Evolutionary conservation across 35 echinoderm and acorn worm species (phyloP).

Genomic region (Patiria miniata): DNA sequence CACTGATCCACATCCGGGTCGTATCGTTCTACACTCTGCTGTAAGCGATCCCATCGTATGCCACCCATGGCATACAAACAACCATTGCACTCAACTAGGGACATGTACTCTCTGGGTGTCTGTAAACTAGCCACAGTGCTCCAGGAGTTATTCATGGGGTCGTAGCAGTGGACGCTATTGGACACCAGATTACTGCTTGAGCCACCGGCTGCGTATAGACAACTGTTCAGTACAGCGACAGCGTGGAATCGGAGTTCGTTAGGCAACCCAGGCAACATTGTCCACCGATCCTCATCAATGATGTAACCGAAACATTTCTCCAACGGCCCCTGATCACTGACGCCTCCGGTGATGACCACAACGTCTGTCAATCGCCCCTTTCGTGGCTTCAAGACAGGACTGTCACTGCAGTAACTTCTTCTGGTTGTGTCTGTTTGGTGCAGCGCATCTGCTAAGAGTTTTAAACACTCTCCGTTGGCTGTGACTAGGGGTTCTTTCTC

Average conservation of each 20-base stretch:
- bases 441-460: constrained; percentile 78
- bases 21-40: constrained; percentile 89
- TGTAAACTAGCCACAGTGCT: constrained; percentile 71
- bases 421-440: constrained; percentile 96
- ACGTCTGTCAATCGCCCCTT: constrained; percentile 96
- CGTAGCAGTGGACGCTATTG: constrained; percentile 87
- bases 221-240: constrained; percentile 78
- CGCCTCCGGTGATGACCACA: constrained; percentile 92
- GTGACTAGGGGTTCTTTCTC: constrained; percentile 89
- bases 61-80: constrained; percentile 94
- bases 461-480: constrained; percentile 73
- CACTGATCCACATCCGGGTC: constrained; percentile 85
- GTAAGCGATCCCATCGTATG: constrained; percentile 86
- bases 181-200: constrained; percentile 81
- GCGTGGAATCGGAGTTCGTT: constrained; percentile 97
- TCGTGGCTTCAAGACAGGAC: constrained; percentile 93
- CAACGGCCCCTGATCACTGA: constrained; percentile 84
- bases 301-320: constrained; percentile 90
- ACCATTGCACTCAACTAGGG: constrained; percentile 90
- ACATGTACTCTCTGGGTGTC: constrained; percentile 86
- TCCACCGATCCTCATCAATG: constrained; percentile 95
- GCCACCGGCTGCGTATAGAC: constrained; percentile 94
- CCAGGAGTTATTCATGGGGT: constrained; percentile 93
- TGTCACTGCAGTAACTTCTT: constrained; percentile 95
- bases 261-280: constrained; percentile 80